Percentiles rank a stretch among this genome's conserved stretches.
phyloP scores from a whole-genome alignment of 2,888 invertebrate species.

The Drymonia ruficornis region DNA sequence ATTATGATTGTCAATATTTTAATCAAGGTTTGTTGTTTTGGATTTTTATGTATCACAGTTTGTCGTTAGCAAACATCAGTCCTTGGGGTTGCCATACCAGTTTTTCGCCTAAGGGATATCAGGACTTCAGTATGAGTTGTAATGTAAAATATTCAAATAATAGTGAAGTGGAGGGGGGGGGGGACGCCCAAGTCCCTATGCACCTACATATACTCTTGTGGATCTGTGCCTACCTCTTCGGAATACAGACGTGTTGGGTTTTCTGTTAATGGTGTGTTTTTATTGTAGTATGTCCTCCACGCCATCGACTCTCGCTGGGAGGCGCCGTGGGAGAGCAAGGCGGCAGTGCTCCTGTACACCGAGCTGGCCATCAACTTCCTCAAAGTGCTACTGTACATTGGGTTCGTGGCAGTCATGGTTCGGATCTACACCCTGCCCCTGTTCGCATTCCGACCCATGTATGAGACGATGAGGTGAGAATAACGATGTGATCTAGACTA shows the following conservation, averaged over 20 bases:
- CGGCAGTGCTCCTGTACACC: slow-evolving; percentile 97
- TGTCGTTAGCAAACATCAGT: too few species aligned
- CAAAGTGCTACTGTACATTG: slow-evolving; percentile 94
- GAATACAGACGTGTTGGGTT: too few species aligned
- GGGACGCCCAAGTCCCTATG: too few species aligned
- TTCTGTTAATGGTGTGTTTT: too few species aligned
- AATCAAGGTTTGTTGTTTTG: slow-evolving; percentile 87
- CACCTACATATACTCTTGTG: too few species aligned
- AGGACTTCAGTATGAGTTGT: too few species aligned
- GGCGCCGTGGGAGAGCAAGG: slow-evolving; percentile 99
- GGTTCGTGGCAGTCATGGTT: slow-evolving; percentile 98
- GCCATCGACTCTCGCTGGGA: slow-evolving; percentile 95
- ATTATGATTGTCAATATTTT: slow-evolving; percentile 96
- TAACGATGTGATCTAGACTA: too few species aligned
- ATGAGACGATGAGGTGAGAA: slow-evolving; percentile 95
- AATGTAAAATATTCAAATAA: too few species aligned
- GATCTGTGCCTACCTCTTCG: too few species aligned
- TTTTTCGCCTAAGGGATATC: too few species aligned
- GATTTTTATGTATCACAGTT: slow-evolving; percentile 3
- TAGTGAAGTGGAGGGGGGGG: too few species aligned
- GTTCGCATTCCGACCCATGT: slow-evolving; percentile 99
- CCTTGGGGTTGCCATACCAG: too few species aligned
- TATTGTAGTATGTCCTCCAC: slow-evolving; percentile 84
- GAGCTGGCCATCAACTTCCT: slow-evolving; percentile 96
- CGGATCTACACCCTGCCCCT: slow-evolving; percentile 98